Evolutionary conservation across 2,888 invertebrate genomes (phyloP).

Genomic region (Lypha dubia): DNA sequence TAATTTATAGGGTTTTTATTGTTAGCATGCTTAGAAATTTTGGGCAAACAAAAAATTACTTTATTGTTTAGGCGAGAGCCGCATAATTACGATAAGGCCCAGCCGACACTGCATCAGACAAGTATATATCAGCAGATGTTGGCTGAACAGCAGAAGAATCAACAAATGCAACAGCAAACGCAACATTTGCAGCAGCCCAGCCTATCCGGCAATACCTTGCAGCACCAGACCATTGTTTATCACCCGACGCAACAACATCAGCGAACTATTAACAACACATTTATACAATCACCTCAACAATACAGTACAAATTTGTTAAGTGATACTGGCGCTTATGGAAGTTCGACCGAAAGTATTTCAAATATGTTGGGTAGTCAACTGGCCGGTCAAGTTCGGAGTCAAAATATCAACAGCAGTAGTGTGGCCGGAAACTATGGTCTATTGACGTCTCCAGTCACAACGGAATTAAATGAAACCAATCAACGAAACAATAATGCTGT

Average conservation of each 20-base stretch:
- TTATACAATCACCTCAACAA: slow-evolving; percentile 56
- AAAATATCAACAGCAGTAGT: slow-evolving; percentile 53
- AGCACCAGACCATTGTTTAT: slow-evolving; percentile 72
- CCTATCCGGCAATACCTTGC: slow-evolving; percentile 74
- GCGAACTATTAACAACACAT: slow-evolving; percentile 32
- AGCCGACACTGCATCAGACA: slow-evolving; percentile 83
- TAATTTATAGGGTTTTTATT: slow-evolving; percentile 70
- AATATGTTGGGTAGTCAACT: slow-evolving; percentile 54
- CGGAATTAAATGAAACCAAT: slow-evolving; percentile 40
- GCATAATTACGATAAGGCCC: slow-evolving; percentile 84
- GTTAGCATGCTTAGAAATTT: slow-evolving; percentile 50
- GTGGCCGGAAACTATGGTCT: slow-evolving; percentile 22
- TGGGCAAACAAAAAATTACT: slow-evolving; percentile 61
- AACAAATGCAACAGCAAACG: slow-evolving; percentile 73
- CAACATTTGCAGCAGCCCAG: slow-evolving; percentile 76
- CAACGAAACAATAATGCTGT: slow-evolving; percentile 60
- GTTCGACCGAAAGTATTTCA: slow-evolving; percentile 58
- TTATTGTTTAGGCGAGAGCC: slow-evolving; percentile 80
- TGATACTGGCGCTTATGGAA: slow-evolving; percentile 43
- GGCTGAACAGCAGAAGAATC: slow-evolving; percentile 81
- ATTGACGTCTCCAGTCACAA: slow-evolving; percentile 27
- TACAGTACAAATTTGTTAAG: slow-evolving; percentile 67
- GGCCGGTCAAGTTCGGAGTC: slow-evolving; percentile 30
- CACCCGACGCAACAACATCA: slow-evolving; percentile 75
- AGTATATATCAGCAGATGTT: slow-evolving; percentile 83